Evolutionary conservation across 2,113 vertebrate species (phyloP).

Genomic region (Nothocercus nigrocapillus): DNA sequence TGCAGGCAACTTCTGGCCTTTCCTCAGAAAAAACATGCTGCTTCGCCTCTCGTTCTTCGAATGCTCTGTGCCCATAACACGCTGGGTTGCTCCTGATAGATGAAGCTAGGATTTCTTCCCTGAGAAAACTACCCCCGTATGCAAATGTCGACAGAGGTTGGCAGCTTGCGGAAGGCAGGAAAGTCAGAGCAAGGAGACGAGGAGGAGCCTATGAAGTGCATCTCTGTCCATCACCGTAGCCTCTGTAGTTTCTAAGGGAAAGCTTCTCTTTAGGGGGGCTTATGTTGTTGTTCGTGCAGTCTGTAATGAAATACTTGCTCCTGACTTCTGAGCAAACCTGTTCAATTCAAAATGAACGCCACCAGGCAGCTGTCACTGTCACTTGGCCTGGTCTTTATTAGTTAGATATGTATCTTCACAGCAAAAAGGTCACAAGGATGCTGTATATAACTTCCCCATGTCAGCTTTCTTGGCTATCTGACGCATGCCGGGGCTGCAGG

Average conservation of each 20-base stretch:
- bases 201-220: constrained; percentile 50
- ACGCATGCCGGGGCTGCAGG: constrained; percentile 50
- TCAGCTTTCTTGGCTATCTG: constrained; percentile 72
- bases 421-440: constrained; percentile 70
- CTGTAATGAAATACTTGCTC: constrained; percentile 76
- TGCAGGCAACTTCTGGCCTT: constrained; percentile 69
- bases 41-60: constrained; percentile 73
- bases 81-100: not conserved
- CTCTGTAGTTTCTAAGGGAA: constrained; percentile 26
- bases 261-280: constrained; percentile 39
- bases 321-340: constrained; percentile 72
- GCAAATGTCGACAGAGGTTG: not conserved
- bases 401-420: constrained; percentile 79
- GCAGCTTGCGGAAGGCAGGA: not conserved
- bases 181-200: constrained; percentile 29
- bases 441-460: constrained; percentile 73
- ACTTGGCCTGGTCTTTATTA: constrained; percentile 80
- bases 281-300: constrained; percentile 56
- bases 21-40: constrained; percentile 36
- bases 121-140: not conserved
- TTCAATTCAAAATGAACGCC: constrained; percentile 78
- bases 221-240: not conserved
- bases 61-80: constrained; percentile 80
- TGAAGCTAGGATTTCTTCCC: constrained; percentile 18
- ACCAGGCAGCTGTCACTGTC: constrained; percentile 90